A percentile compares a stretch with the other conserved stretches of the same genome.
Conservation (phyloP, 2,113 vertebrate genomes). For the Nesogale talazaci region DNA sequence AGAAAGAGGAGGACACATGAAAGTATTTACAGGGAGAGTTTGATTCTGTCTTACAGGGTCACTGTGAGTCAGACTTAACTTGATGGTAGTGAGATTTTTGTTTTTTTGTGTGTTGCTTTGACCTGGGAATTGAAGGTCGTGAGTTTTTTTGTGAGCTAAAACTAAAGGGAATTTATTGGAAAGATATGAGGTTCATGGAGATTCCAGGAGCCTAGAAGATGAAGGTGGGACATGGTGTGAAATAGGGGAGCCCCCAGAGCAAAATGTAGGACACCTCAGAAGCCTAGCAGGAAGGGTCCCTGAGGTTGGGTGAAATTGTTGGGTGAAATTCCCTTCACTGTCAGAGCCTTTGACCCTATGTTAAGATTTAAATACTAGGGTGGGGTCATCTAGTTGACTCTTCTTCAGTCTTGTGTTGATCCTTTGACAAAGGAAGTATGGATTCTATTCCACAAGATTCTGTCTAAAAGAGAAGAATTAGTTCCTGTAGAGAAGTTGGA, state of each 20-base stretch:
- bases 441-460: not conserved
- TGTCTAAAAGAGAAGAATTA: not conserved
- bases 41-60: no score
- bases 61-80: no score
- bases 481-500: not conserved
- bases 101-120: no score
- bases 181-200: not conserved
- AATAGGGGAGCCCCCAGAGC: not conserved
- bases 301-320: not conserved
- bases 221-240: not conserved
- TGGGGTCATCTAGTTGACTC: not conserved
- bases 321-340: not conserved
- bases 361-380: not conserved
- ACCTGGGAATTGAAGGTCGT: not conserved
- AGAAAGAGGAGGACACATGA: no score
- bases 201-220: not conserved
- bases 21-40: no score
- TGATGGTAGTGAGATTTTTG: not conserved
- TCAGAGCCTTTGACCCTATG: not conserved
- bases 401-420: not conserved
- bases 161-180: not conserved
- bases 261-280: not conserved
- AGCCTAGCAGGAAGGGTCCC: fast-evolving
- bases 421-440: not conserved
- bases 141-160: slow-evolving; percentile 24